Percentiles rank a stretch among this genome's conserved stretches.
These are phyloP conservation scores for Pemphigus obesinymphae DNA, from an alignment of 1,140 invertebrate species.

Conservation along the genomic window DNA sequence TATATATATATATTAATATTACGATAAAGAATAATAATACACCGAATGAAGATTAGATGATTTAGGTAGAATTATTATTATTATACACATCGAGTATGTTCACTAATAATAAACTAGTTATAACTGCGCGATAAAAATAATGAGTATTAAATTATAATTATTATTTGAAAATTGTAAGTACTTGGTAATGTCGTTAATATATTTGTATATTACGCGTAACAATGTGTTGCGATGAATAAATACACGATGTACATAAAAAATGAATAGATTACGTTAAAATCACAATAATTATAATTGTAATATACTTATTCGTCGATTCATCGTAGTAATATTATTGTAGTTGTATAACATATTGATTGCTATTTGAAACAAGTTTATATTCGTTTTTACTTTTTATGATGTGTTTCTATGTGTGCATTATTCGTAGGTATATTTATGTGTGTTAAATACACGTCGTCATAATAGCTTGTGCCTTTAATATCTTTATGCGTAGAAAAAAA, in stretches of 20 bases:
- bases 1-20: too few relatives aligned
- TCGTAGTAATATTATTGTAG: background rate
- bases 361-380: background rate
- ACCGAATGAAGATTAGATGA: too few relatives aligned
- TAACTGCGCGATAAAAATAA: too few relatives aligned
- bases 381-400: background rate
- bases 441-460: background rate
- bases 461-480: background rate
- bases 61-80: too few relatives aligned
- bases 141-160: too few relatives aligned
- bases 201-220: background rate
- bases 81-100: too few relatives aligned
- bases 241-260: too few relatives aligned
- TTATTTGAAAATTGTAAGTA: too few relatives aligned
- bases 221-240: background rate
- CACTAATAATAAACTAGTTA: too few relatives aligned
- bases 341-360: background rate
- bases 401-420: background rate
- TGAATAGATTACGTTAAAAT: background rate
- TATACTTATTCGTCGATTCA: background rate
- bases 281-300: background rate
- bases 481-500: background rate
- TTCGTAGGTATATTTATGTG: too few relatives aligned
- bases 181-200: background rate
- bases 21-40: too few relatives aligned